These are phyloP conservation scores for Acrobasis repandana DNA, from an alignment of 2,888 invertebrate species.

Conservation along the genomic window DNA sequence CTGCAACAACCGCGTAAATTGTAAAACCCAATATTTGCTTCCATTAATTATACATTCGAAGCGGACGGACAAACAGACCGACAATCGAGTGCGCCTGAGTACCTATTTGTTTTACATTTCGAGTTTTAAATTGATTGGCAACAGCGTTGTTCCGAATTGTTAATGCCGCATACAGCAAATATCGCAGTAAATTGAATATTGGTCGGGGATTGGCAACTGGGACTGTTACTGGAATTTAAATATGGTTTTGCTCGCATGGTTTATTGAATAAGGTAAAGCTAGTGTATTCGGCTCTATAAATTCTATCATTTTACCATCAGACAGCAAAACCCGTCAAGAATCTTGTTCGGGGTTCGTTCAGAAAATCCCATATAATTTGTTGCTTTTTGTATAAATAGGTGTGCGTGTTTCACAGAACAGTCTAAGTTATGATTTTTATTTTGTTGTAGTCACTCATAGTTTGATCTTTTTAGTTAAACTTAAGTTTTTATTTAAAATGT, in stretches of 20 bases:
- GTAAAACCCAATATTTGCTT: background rate
- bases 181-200: background rate
- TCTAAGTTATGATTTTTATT: too few species aligned
- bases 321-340: too few species aligned
- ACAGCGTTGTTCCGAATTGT: background rate
- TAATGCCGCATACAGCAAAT: background rate
- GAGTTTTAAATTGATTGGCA: conserved; percentile 3
- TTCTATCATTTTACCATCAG: too few species aligned
- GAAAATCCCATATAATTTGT: too few species aligned
- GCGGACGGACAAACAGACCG: conserved; percentile 19
- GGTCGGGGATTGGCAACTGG: background rate
- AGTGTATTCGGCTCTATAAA: too few species aligned
- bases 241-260: background rate
- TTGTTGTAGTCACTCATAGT: too few species aligned
- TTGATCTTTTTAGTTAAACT: too few species aligned
- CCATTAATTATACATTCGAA: conserved; percentile 16
- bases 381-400: too few species aligned
- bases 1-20: conserved; percentile 61
- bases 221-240: background rate
- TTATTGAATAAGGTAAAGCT: too few species aligned
- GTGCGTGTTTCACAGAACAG: too few species aligned
- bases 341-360: too few species aligned
- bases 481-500: too few species aligned
- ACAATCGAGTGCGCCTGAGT: conserved; percentile 6
- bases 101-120: conserved; percentile 13